Evolutionary conservation across 2,888 invertebrate species (phyloP).

Genomic region (Allygus modestus): DNA sequence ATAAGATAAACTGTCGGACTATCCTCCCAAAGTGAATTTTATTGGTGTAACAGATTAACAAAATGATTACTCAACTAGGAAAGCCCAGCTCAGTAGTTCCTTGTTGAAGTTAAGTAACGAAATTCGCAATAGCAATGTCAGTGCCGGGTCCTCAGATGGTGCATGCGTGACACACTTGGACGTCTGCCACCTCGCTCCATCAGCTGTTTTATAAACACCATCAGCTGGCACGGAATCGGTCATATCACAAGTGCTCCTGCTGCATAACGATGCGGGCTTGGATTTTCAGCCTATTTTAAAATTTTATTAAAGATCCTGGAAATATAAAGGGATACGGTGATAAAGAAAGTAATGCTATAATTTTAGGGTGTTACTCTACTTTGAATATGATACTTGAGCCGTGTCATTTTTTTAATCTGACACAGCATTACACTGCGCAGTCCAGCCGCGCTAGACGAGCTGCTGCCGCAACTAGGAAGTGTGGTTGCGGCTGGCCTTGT

Average conservation of each 20-base stretch:
- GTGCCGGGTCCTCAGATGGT: not conserved
- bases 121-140: not conserved
- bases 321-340: too few relatives aligned
- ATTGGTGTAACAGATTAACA: too few relatives aligned
- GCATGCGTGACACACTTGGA: constrained; percentile 12
- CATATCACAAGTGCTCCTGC: not conserved
- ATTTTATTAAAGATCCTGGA: too few relatives aligned
- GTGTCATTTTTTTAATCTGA: too few relatives aligned
- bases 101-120: too few relatives aligned
- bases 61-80: not conserved
- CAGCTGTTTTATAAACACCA: constrained; percentile 35
- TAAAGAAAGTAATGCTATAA: too few relatives aligned
- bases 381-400: too few relatives aligned
- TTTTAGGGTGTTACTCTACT: too few relatives aligned
- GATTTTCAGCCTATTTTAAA: not conserved
- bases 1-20: too few relatives aligned
- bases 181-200: not conserved
- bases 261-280: not conserved
- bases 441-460: not conserved
- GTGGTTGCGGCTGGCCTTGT: constrained; percentile 35
- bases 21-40: too few relatives aligned
- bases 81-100: too few relatives aligned
- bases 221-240: not conserved
- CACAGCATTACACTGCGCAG: too few relatives aligned
- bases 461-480: constrained; percentile 11